Percentiles rank a stretch among this genome's conserved stretches.
phyloP scores from a whole-genome alignment of 2,113 vertebrate species.

The Apodemus speciosus region DNA sequence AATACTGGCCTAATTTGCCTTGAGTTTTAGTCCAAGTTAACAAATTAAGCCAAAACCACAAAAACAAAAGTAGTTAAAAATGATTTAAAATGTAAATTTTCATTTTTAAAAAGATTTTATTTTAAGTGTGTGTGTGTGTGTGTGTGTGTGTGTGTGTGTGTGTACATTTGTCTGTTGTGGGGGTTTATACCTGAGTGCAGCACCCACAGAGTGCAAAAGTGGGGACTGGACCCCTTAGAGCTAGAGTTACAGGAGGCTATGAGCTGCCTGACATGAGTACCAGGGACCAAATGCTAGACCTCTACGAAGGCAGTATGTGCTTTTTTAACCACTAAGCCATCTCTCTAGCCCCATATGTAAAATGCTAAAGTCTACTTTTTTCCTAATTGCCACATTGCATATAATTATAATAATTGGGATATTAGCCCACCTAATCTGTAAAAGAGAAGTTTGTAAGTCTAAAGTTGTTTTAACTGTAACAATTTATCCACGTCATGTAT shows the following conservation, averaged over 20 bases:
- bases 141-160: neutral
- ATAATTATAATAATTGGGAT: constrained; percentile 32
- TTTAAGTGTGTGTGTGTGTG: neutral
- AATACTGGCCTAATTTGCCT: neutral
- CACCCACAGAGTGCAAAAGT: neutral
- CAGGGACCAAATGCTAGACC: neutral
- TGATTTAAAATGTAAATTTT: constrained; percentile 36
- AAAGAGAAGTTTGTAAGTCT: neutral
- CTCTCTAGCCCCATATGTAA: neutral
- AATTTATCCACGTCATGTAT: neutral
- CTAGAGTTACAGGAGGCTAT: neutral
- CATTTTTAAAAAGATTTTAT: neutral
- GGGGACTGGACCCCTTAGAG: neutral
- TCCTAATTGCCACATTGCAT: constrained; percentile 7
- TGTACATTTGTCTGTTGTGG: neutral
- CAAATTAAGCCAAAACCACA: constrained; percentile 28
- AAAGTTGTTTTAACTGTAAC: constrained; percentile 30
- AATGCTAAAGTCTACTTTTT: constrained; percentile 39
- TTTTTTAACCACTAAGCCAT: neutral
- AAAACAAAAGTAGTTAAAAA: constrained; percentile 8
- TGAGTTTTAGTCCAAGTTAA: constrained; percentile 3
- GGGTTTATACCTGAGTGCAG: neutral
- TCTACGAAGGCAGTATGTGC: neutral
- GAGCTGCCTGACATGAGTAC: neutral
- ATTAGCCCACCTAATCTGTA: neutral